Conservation (phyloP, 2,113 vertebrate species). For the Morone saxatilis region DNA sequence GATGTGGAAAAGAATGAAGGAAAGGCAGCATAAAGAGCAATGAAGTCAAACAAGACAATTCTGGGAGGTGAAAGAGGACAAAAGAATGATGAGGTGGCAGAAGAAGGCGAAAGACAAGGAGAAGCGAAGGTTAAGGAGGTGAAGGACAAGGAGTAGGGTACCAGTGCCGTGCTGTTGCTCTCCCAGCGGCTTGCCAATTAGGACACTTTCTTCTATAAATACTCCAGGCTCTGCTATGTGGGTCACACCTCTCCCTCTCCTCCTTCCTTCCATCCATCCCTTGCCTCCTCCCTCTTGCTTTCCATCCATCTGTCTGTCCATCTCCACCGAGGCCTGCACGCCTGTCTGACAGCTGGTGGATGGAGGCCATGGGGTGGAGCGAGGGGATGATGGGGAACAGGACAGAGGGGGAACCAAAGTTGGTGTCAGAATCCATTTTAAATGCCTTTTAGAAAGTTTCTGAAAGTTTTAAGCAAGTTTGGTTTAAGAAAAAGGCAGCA, state of each 20-base stretch:
- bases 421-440: constrained; percentile 1
- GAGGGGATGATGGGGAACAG: constrained; percentile 7
- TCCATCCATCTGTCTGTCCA: constrained; percentile 69
- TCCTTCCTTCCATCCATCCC: constrained; percentile 60
- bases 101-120: constrained; percentile 64
- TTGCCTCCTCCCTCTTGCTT: constrained; percentile 52
- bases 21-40: neutral
- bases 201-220: constrained; percentile 86
- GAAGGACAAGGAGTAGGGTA: constrained; percentile 75
- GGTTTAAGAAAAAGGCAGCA: neutral
- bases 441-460: constrained; percentile 25
- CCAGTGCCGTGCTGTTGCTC: constrained; percentile 67
- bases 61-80: constrained; percentile 10
- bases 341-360: constrained; percentile 60
- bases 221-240: constrained; percentile 82
- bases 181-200: constrained; percentile 84
- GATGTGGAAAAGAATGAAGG: constrained; percentile 2
- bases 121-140: constrained; percentile 48
- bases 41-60: constrained; percentile 13
- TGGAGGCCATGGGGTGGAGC: constrained; percentile 40
- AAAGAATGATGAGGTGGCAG: constrained; percentile 7
- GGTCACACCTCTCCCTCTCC: constrained; percentile 81
- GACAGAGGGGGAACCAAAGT: constrained; percentile 15
- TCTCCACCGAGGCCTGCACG: constrained; percentile 56
- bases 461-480: constrained; percentile 26